Evolutionary conservation across 2,888 invertebrate species (phyloP).

Genomic region (Eristalis intricaria): DNA sequence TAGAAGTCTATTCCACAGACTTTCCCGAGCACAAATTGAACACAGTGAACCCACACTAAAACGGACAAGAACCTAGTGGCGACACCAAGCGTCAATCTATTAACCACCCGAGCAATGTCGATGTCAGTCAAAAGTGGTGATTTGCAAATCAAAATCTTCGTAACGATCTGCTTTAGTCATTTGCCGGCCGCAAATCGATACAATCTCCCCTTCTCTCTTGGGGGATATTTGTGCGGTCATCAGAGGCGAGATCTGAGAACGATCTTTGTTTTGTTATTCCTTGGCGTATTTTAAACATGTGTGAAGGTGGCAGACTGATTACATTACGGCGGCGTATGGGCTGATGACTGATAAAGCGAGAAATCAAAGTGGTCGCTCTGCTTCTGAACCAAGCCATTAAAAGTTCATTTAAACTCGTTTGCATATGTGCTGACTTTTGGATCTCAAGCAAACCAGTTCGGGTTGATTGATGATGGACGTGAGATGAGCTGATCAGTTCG

Average conservation of each 20-base stretch:
- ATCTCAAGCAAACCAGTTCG: neutral
- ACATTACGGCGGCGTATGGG: neutral
- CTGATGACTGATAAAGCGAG: conserved; percentile 17
- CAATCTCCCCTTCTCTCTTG: neutral
- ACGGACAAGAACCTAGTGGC: neutral
- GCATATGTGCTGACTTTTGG: neutral
- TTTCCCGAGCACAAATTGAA: neutral
- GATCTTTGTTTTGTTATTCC: neutral
- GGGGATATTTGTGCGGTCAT: neutral
- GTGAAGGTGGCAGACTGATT: neutral
- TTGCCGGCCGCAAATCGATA: neutral
- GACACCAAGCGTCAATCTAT: neutral
- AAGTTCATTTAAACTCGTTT: conserved; percentile 1
- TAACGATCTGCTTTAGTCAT: conserved; percentile 1
- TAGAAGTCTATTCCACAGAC: neutral
- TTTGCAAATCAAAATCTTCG: conserved; percentile 1
- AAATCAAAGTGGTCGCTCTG: conserved; percentile 30
- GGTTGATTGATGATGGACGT: neutral
- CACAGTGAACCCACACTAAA: neutral
- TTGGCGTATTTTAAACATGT: neutral
- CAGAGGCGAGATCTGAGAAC: neutral
- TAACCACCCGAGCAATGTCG: neutral
- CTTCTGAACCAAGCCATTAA: conserved; percentile 22
- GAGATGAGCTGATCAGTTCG: neutral
- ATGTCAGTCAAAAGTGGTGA: neutral